Base-by-base conservation (phyloP, 2,797 vertebrate species). In the Synaphobranchus kaupii region DNA sequence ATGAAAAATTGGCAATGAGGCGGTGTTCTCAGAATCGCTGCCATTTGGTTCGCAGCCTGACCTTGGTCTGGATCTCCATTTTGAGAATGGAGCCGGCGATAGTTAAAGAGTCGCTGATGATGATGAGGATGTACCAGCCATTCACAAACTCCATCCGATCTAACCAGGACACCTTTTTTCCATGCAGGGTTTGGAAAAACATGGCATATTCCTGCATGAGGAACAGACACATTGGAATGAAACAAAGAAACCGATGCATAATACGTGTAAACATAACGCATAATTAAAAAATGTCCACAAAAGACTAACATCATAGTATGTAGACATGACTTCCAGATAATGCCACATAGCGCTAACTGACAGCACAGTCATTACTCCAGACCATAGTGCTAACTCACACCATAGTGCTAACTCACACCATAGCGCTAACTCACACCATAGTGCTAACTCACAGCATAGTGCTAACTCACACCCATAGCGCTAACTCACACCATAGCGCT, bases 141-240 rank as follows among this genome's bases (percentile, higher is more conserved):
- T 98, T 99, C 90, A 99, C 95, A 92, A 99, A 99, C 94, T 99
- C 97, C 97, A 98, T 96, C 89, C 96, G 96, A 86, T 98, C 98
- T 9, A 95, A 95, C 94, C 96, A 95, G 22, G 96, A 92, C 87
- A 98, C 95, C 3, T 89, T 92, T 92, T 97, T 98, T 86, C 96
- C 95, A 90, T 95, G 97, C 90, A 96, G 94, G n/a, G 94, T 90
- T 0, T 94, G 93, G 88, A 97, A 96, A 92, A 98, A 98, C 7
- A 44, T 90, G 85, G 94, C 95, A 93, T 98, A 99, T 91, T 99
- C 98, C 98, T 99, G 92, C 80, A 86, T 13, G 84, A 90, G 90
- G 88, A 20, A 90, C 80, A 90, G 31, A 0, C 39, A 88, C 12
- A 80, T 60, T 1, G 31, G 39, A 83, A 86, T 85, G 91, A 22